Evolutionary conservation across 2,888 invertebrate species (phyloP), one percentile per base, ranked within the genome.

Genomic region (Nemurella pictetii): DNA sequence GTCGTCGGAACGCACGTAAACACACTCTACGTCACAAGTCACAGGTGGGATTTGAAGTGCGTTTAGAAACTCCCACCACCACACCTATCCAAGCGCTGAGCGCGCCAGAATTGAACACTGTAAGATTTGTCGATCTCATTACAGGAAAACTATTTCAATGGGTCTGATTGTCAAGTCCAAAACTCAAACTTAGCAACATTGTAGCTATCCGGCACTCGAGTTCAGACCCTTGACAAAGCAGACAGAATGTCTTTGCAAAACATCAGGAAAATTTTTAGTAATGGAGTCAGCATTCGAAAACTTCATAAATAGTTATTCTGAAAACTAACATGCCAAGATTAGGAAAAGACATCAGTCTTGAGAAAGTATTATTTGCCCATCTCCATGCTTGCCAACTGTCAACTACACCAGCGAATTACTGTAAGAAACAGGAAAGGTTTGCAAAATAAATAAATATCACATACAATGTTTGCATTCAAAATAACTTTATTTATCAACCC

Each of bases 401-500:
- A 55, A 15, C 20, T 55, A 55, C 1, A 55, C 9, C 5, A 20
- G 55, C 55, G 1, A 55, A 7, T 55, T 55, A 55, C n/a, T n/a
- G n/a, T n/a, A n/a, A n/a, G 20, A 55, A 55, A 20, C 20, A 55
- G 55, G 55, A 15, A 20, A 55, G 55, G 55, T 15, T n/a, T n/a
- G n/a, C n/a, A 55, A 12, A 55, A 15, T 55, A 7, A 7, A 15
- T 55, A 7, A 7, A 55, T 20, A 15, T 55, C 2, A 55, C 55
- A 55, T 20, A 55, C n/a, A 36, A n/a, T 15, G 55, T 74, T 29
- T 83, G 83, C 85, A 80, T 84, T 85, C 83, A 85, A 85, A 85
- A 85, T 85, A 85, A 85, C 74, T 85, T 85, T 85, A 85, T 85
- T 85, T 84, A 72, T 85, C 83, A 85, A 83, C 85, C 85, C 83